Evolutionary conservation across 2,888 invertebrate species (phyloP).

Genomic region (Chironomus riparius): DNA sequence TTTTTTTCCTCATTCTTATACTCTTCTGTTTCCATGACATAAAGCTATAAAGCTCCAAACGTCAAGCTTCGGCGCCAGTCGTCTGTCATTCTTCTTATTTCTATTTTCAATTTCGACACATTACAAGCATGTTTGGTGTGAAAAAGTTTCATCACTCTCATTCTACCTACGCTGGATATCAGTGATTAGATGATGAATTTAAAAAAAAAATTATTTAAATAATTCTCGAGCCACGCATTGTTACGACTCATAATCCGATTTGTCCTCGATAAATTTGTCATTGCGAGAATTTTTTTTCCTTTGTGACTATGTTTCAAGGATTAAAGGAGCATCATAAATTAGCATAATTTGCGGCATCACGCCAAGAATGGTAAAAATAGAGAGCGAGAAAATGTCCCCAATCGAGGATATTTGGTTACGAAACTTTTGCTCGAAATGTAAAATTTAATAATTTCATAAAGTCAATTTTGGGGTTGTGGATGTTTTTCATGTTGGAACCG

Average conservation of each 20-base stretch:
- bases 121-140: not conserved
- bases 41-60: not conserved
- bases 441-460: not conserved
- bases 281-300: too few relatives aligned
- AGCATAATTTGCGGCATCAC: conserved; percentile 19
- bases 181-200: too few relatives aligned
- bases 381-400: not conserved
- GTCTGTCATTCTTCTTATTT: not conserved
- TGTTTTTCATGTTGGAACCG: too few relatives aligned
- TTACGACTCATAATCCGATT: not conserved
- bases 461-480: not conserved
- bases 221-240: not conserved
- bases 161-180: not conserved
- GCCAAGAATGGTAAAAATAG: not conserved
- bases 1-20: not conserved
- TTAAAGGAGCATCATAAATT: conserved; percentile 14
- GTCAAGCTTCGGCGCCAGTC: conserved; percentile 17
- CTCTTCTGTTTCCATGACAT: conserved; percentile 10
- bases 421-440: too few relatives aligned
- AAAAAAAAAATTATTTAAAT: too few relatives aligned
- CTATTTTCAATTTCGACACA: not conserved
- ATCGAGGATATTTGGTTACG: not conserved
- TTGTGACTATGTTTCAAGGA: not conserved
- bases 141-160: not conserved
- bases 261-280: not conserved